phyloP scores from a whole-genome alignment of 1,140 invertebrate species.

The Dreissena rostriformis region DNA sequence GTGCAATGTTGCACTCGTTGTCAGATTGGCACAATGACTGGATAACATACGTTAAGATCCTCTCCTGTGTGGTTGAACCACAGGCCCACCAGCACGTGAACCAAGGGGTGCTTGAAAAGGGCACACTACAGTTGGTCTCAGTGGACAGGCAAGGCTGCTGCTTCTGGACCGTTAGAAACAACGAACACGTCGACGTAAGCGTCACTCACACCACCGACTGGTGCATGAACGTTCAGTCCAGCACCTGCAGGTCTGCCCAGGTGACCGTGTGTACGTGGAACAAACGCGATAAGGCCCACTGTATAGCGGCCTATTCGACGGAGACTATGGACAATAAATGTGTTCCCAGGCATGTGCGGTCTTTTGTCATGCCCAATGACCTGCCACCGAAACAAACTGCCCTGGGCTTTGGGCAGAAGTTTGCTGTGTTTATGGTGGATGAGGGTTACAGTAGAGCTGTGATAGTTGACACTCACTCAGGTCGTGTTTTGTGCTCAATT shows the following conservation, averaged over 20 bases:
- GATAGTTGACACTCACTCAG: slow-evolving; percentile 41
- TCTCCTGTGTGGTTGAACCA: slow-evolving; percentile 19
- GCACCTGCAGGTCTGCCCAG: not conserved
- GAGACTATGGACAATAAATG: slow-evolving; percentile 43
- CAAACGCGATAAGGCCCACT: slow-evolving; percentile 32
- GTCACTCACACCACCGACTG: slow-evolving; percentile 51
- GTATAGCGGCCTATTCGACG: slow-evolving; percentile 39
- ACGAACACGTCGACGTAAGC: slow-evolving; percentile 53
- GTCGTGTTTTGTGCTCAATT: slow-evolving; percentile 46
- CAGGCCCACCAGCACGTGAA: not conserved
- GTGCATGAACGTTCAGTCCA: slow-evolving; percentile 48
- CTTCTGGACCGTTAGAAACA: slow-evolving; percentile 42
- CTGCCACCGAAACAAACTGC: slow-evolving; percentile 47
- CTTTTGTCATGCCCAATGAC: slow-evolving; percentile 30
- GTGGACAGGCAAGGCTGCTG: slow-evolving; percentile 48
- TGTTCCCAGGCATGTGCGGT: slow-evolving; percentile 35
- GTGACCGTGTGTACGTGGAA: slow-evolving; percentile 45
- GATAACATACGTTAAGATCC: slow-evolving; percentile 48
- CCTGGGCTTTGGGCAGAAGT: slow-evolving; percentile 50
- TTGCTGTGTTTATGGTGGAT: slow-evolving; percentile 55
- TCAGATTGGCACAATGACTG: slow-evolving; percentile 56
- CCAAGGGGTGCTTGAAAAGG: slow-evolving; percentile 8
- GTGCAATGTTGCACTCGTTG: slow-evolving; percentile 55
- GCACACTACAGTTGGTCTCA: slow-evolving; percentile 45
- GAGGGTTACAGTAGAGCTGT: slow-evolving; percentile 51